A percentile compares a stretch with the other conserved stretches of the same genome.
Conservation (phyloP, 2,113 vertebrate genomes). For the Hydrolagus affinis region DNA sequence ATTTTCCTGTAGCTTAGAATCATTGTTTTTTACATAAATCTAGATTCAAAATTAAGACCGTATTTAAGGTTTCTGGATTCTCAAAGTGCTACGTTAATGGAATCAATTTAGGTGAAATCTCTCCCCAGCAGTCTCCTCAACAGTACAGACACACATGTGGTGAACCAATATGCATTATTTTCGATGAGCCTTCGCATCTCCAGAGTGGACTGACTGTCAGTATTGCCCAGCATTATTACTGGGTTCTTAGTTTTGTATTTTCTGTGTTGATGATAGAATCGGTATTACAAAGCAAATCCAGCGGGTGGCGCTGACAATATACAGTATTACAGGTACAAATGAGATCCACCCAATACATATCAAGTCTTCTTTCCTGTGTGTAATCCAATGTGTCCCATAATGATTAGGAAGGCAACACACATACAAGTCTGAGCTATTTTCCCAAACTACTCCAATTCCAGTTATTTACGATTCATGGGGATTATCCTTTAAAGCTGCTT, state of each 20-base stretch:
- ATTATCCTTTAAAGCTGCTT: background rate
- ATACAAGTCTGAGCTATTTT: background rate
- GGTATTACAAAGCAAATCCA: background rate
- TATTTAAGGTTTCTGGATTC: too few species aligned
- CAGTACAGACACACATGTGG: background rate
- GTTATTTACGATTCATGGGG: background rate
- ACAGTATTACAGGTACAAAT: background rate
- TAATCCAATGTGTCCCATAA: background rate
- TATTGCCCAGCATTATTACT: background rate
- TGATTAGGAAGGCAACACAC: background rate
- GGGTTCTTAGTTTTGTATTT: background rate
- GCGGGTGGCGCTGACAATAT: background rate
- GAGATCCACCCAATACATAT: slow-evolving; percentile 11
- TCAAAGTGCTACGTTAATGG: too few species aligned
- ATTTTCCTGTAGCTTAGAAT: too few species aligned
- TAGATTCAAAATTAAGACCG: too few species aligned
- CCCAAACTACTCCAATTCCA: background rate
- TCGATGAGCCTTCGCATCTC: background rate
- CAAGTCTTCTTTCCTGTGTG: slow-evolving; percentile 4
- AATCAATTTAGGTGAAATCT: too few species aligned
- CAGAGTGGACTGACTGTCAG: background rate
- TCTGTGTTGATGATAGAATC: background rate
- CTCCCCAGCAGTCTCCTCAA: too few species aligned
- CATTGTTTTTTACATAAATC: too few species aligned
- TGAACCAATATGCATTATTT: slow-evolving; percentile 14